These are phyloP conservation scores for Drosophila siamana DNA, from an alignment of 2,888 invertebrate species.

Conservation along the genomic window DNA sequence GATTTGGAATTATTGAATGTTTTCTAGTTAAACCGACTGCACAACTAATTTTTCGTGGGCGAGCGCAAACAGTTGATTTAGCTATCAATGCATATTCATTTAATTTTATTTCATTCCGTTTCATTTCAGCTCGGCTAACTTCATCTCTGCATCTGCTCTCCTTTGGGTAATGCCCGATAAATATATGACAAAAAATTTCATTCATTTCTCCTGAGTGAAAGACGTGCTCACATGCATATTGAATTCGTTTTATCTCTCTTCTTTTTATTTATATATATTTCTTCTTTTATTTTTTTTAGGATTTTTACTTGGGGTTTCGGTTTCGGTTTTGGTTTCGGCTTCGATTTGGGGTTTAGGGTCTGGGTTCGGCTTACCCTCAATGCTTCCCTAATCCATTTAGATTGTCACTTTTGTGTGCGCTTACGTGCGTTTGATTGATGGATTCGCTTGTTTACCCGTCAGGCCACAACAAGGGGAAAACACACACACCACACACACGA, in stretches of 20 bases:
- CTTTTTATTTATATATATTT: not conserved
- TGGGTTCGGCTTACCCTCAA: slow-evolving; percentile 3
- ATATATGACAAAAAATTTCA: slow-evolving; percentile 33
- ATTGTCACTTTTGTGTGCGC: slow-evolving; percentile 75
- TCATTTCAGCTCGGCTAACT: slow-evolving; percentile 5
- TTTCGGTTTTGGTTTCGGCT: not conserved
- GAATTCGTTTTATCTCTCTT: slow-evolving; percentile 23
- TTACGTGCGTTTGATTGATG: slow-evolving; percentile 76
- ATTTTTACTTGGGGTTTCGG: not conserved
- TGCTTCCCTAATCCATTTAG: slow-evolving; percentile 16
- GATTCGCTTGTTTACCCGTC: slow-evolving; percentile 74
- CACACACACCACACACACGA: slow-evolving; percentile 13
- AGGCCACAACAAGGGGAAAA: slow-evolving; percentile 53
- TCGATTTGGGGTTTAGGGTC: slow-evolving; percentile 8
- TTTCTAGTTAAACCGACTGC: too few species aligned
- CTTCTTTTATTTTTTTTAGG: not conserved
- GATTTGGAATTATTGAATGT: too few species aligned
- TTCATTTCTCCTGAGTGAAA: slow-evolving; percentile 38
- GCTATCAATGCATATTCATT: slow-evolving; percentile 19
- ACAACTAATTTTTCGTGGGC: too few species aligned
- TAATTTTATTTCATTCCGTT: slow-evolving; percentile 9
- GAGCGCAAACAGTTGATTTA: slow-evolving; percentile 10
- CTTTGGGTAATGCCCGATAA: slow-evolving; percentile 37
- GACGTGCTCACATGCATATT: slow-evolving; percentile 37
- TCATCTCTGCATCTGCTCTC: slow-evolving; percentile 8